Percentiles rank a stretch among this genome's conserved stretches.
Evolutionary conservation across 2,797 vertebrate genomes (phyloP).

Genomic region (Acrossocheilus wenchowensis): DNA sequence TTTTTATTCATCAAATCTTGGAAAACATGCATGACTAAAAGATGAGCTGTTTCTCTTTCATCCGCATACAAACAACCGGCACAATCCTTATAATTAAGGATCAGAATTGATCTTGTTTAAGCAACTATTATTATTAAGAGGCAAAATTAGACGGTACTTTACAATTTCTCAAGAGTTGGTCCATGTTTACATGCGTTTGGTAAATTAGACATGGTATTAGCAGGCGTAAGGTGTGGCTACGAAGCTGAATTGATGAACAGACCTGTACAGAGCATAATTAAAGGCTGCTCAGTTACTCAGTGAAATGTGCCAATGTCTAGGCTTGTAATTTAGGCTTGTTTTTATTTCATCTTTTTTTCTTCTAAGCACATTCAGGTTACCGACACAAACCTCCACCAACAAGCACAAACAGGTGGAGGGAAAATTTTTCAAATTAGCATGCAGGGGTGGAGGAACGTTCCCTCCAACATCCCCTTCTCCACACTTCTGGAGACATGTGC

Average conservation of each 20-base stretch:
- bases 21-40: not conserved
- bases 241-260: conserved; percentile 55
- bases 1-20: not conserved
- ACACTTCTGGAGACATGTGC: conserved; percentile 54
- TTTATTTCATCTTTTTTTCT: conserved; percentile 43
- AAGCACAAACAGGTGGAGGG: conserved; percentile 52
- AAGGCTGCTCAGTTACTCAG: conserved; percentile 53
- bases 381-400: conserved; percentile 40
- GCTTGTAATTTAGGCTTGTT: conserved; percentile 46
- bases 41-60: conserved; percentile 1
- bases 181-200: conserved; percentile 64
- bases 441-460: conserved; percentile 44
- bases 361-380: conserved; percentile 57
- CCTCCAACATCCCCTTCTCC: not conserved
- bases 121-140: not conserved
- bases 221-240: conserved; percentile 50
- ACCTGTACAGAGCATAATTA: conserved; percentile 56
- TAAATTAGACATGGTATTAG: conserved; percentile 69
- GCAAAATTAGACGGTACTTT: not conserved
- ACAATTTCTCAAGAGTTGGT: conserved; percentile 24
- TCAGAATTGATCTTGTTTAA: not conserved
- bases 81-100: not conserved
- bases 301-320: conserved; percentile 32
- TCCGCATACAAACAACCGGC: not conserved
- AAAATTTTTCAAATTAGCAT: conserved; percentile 35